Conservation (phyloP, 2,888 invertebrate species). For the Rhagium mordax region DNA sequence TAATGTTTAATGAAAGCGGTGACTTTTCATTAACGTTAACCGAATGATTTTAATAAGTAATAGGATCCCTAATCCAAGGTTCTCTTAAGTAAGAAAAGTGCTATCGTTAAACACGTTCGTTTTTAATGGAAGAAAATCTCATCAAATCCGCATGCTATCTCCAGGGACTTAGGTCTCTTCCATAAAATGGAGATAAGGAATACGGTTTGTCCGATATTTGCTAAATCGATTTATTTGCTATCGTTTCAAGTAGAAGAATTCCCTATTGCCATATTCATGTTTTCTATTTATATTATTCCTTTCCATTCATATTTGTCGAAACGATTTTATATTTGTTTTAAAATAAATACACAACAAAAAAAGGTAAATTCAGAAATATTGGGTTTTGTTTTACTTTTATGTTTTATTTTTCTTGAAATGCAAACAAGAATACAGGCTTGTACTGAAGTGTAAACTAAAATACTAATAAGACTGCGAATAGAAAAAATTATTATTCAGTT, state of each 20-base stretch:
- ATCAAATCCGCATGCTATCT: conserved; percentile 42
- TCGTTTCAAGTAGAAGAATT: neutral
- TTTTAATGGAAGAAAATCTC: conserved; percentile 43
- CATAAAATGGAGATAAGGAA: conserved; percentile 29
- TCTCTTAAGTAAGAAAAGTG: conserved; percentile 31
- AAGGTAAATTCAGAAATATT: neutral
- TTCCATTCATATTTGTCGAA: conserved; percentile 9
- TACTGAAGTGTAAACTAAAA: too few species aligned
- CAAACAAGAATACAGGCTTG: neutral
- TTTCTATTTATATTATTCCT: conserved; percentile 11
- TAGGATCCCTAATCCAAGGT: conserved; percentile 23
- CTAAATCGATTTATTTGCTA: conserved; percentile 35
- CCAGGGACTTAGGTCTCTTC: conserved; percentile 30
- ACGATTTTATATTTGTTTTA: conserved; percentile 8
- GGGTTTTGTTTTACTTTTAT: too few species aligned
- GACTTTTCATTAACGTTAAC: conserved; percentile 36
- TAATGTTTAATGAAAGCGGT: conserved; percentile 18
- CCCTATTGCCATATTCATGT: neutral
- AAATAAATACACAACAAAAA: neutral
- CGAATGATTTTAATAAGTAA: conserved; percentile 33
- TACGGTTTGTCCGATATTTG: conserved; percentile 33
- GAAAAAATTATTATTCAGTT: too few species aligned
- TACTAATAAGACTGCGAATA: too few species aligned
- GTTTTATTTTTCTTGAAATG: neutral
- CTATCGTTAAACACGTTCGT: conserved; percentile 36